These are phyloP conservation scores for Papilio polyxenes DNA, from an alignment of 1,140 invertebrate species.

Conservation along the genomic window DNA sequence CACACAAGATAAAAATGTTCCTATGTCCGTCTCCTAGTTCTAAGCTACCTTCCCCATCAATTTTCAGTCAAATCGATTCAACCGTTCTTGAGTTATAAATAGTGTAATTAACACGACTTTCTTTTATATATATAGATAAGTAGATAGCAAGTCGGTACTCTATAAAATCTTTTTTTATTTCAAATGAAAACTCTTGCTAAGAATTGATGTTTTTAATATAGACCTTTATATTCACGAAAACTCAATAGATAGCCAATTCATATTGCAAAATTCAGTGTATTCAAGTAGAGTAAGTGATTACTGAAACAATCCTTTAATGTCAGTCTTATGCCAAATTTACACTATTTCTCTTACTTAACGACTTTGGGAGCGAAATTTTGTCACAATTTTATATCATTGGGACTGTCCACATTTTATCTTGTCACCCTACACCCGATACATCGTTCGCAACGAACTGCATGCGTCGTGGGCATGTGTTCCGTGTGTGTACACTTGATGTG, in stretches of 20 bases:
- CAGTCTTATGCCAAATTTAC: background rate
- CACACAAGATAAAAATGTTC: too few species aligned
- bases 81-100: too few species aligned
- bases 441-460: constrained; percentile 9
- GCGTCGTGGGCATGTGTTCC: constrained; percentile 33
- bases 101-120: too few species aligned
- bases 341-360: background rate
- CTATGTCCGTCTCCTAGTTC: too few species aligned
- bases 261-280: background rate
- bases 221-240: background rate
- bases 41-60: too few species aligned
- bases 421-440: background rate
- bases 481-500: constrained; percentile 41
- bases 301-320: too few species aligned
- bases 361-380: background rate
- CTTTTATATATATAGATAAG: too few species aligned
- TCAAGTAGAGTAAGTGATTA: background rate
- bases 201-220: background rate
- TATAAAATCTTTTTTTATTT: too few species aligned
- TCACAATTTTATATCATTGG: background rate
- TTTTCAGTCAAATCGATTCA: too few species aligned
- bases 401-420: constrained; percentile 8
- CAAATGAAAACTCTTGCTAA: too few species aligned
- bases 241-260: background rate
- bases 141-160: background rate